Percentiles rank a stretch among this genome's conserved stretches.
These are phyloP conservation scores for Drosophila macrospina DNA, from an alignment of 2,888 invertebrate species.

Conservation along the genomic window DNA sequence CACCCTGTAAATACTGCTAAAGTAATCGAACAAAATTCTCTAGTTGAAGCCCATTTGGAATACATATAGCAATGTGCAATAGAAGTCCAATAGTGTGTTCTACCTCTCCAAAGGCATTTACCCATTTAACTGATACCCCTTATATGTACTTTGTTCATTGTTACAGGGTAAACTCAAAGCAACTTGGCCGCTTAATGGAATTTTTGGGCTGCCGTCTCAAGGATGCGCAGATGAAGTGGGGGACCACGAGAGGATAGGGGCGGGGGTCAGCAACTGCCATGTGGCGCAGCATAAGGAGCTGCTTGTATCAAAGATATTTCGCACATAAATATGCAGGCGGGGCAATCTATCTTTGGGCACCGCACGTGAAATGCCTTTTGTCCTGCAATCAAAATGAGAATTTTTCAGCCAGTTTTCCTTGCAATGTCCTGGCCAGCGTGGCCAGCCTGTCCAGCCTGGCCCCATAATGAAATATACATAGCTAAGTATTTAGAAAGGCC, in stretches of 20 bases:
- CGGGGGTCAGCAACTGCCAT: slow-evolving; percentile 42
- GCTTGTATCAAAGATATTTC: slow-evolving; percentile 73
- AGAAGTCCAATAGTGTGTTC: no score
- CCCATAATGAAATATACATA: slow-evolving; percentile 79
- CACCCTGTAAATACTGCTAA: slow-evolving; percentile 2
- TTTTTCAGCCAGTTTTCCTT: slow-evolving; percentile 45
- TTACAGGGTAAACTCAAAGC: slow-evolving; percentile 25
- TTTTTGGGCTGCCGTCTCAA: slow-evolving; percentile 32
- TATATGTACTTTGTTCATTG: neutral
- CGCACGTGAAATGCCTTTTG: slow-evolving; percentile 75
- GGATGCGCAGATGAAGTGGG: slow-evolving; percentile 24
- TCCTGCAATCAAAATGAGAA: slow-evolving; percentile 64
- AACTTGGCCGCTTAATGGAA: slow-evolving; percentile 51
- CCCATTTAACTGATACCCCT: neutral
- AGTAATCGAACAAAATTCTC: no score
- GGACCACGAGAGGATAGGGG: neutral
- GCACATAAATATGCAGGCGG: slow-evolving; percentile 80
- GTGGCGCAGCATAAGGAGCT: slow-evolving; percentile 55
- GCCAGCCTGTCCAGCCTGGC: slow-evolving; percentile 35
- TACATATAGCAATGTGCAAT: no score
- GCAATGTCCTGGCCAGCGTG: slow-evolving; percentile 30
- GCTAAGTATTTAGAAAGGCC: slow-evolving; percentile 62
- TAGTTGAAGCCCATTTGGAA: no score
- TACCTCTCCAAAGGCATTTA: no score
- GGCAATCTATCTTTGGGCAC: slow-evolving; percentile 79